Evolutionary conservation across 2,113 vertebrate species (phyloP), one percentile per base, ranked within the genome.

Genomic region (Pituophis catenifer): DNA sequence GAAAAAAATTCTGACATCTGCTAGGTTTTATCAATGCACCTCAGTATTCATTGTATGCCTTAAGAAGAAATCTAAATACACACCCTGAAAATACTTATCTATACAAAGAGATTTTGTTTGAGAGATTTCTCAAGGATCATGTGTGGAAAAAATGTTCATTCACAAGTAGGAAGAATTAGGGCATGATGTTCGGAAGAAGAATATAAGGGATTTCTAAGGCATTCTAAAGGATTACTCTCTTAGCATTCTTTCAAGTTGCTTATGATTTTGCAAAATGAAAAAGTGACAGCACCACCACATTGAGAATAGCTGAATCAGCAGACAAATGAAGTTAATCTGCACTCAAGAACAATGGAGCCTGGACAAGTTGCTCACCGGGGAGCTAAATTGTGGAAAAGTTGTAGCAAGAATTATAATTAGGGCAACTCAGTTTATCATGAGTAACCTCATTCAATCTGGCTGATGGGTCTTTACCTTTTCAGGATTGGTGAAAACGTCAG

Each of bases 401-500:
- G 91, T 94, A 95, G 97, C 89, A 96, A 90, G 90, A 95, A 94
- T 97, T 96, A 97, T 97, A 98, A 97, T 97, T 98, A 99, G 98
- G 98, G 98, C 98, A 98, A 96, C 97, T 96, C 97, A 97, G 98
- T 98, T 98, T 96, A 96, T 89, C 97, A 97, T 96, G 97, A 97
- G 98, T 96, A 97, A 97, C 97, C 97, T 96, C 96, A 97, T 97
- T 98, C 96, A 97, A 96, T 96, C 94, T 96, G 97, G 97, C 98
- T 90, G 89, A 87, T 48, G 23, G 55, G 62, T 90, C 97, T 98
- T 48, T 97, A 99, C 99, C 98, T 99, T 99, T 94, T 99, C 99
- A 96, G 99, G 98, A 98, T 99, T 99, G 97, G 98, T 99, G 98
- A 99, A 99, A 97, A 99, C 99, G 94, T 99, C 99, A 95, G 99